A percentile compares a stretch with the other conserved stretches of the same genome.
phyloP scores from a whole-genome alignment of 1,140 invertebrate species.

The Listronotus oregonensis region DNA sequence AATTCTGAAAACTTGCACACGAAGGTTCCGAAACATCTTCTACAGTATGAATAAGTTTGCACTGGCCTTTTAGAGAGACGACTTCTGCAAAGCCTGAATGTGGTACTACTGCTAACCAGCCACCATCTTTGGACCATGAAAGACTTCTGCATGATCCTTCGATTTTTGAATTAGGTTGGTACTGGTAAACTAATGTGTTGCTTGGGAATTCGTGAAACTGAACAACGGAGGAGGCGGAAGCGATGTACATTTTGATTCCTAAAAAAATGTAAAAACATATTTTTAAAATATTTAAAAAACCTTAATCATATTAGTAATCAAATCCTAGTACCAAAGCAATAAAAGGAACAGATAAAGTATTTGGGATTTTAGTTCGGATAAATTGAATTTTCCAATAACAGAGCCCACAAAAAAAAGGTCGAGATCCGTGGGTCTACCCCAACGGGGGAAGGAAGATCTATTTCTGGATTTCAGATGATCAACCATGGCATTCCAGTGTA shows the following conservation, averaged over 20 bases:
- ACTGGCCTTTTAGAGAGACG: slow-evolving; percentile 46
- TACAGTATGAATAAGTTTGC: slow-evolving; percentile 49
- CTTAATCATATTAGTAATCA: background rate
- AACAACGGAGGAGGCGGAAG: slow-evolving; percentile 43
- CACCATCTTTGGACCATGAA: slow-evolving; percentile 52
- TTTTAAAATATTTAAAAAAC: background rate
- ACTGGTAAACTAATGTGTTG: slow-evolving; percentile 37
- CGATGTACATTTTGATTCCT: slow-evolving; percentile 41
- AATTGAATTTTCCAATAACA: too few relatives aligned
- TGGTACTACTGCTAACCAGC: slow-evolving; percentile 51
- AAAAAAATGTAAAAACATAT: slow-evolving; percentile 8
- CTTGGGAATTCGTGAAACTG: slow-evolving; percentile 49
- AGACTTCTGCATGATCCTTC: slow-evolving; percentile 47
- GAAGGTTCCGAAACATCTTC: slow-evolving; percentile 47
- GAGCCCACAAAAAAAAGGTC: too few relatives aligned
- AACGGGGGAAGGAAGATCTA: too few relatives aligned
- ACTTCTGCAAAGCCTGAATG: slow-evolving; percentile 48
- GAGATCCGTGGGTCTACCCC: too few relatives aligned
- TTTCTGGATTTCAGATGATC: too few relatives aligned
- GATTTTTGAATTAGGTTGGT: slow-evolving; percentile 38
- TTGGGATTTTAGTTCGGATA: too few relatives aligned
- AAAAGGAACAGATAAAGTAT: too few relatives aligned
- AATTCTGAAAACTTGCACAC: slow-evolving; percentile 51
- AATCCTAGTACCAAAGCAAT: too few relatives aligned
- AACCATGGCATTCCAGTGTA: too few relatives aligned